Evolutionary conservation across 2,888 invertebrate species (phyloP).

Genomic region (Sialis lutaria): DNA sequence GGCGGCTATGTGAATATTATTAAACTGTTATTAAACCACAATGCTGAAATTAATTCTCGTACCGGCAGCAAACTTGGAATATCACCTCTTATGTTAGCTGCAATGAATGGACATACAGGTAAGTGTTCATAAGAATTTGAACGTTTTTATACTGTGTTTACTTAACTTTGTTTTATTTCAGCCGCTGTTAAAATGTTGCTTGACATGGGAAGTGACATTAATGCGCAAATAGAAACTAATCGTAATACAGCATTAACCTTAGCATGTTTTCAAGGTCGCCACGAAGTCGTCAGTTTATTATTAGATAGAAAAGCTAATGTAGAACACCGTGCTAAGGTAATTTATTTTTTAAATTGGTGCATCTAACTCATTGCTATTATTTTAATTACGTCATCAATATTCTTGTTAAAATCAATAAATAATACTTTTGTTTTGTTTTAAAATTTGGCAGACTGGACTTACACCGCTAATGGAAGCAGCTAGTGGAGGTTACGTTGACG

Average conservation of each 20-base stretch:
- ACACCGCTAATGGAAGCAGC: conserved; percentile 99
- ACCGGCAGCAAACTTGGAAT: conserved; percentile 95
- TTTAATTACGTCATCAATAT: conserved; percentile 1
- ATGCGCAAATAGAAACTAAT: conserved; percentile 99
- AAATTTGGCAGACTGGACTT: conserved; percentile 58
- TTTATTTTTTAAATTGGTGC: conserved; percentile 1
- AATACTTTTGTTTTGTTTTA: too few relatives aligned
- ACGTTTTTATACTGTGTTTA: background rate
- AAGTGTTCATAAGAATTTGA: conserved; percentile 7
- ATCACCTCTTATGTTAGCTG: conserved; percentile 96
- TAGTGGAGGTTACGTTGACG: conserved; percentile 97
- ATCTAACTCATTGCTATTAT: background rate
- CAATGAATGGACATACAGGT: conserved; percentile 92
- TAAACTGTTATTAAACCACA: conserved; percentile 76
- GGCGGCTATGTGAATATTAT: conserved; percentile 99
- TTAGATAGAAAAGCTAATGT: conserved; percentile 96
- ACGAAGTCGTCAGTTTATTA: conserved; percentile 92
- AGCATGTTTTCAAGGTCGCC: conserved; percentile 97
- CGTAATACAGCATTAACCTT: conserved; percentile 95
- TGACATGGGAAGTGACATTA: conserved; percentile 97
- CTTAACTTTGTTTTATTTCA: conserved; percentile 20
- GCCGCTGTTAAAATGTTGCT: conserved; percentile 86
- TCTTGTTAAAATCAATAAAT: background rate
- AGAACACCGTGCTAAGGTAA: conserved; percentile 90
- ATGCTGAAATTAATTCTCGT: conserved; percentile 96